Base-by-base conservation (phyloP, 2,888 invertebrate species). In the Drosophila siamana region DNA sequence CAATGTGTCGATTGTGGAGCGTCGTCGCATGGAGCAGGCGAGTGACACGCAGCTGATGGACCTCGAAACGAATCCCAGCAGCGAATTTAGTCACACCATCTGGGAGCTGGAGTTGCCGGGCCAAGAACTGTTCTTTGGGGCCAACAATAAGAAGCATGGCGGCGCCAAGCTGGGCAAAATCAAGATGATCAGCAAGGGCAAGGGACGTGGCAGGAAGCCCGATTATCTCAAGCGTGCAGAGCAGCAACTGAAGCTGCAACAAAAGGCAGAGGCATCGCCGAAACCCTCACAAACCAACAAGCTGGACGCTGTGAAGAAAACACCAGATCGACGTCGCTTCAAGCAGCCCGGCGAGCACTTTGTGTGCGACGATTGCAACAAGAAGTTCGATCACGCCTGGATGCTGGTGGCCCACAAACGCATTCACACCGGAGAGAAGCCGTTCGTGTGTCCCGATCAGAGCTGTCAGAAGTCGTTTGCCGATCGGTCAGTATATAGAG, bases 371-470 rank as follows among this genome's bases (percentile, higher is more conserved):
- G 80, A 83, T 15, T 95, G 95, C 80, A 93, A 93, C 0, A 95
- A 95, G 89, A 93, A 93, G 8, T 95, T 95, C 90, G 94, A 95
- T 90, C 93, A 95, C 5, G 95, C 95, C 6, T 95, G 95, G 95
- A 95, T 95, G 30, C 91, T 95, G 48, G 94, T 95, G 80, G 95
- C 95, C 0, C 95, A 95, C 83, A 91, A 94, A 72, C 93, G 95
- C 0, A 93, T 95, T 4, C 95, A 95, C 86, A 95, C 95, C 0
- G 95, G 95, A 0, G 95, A 95, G 86, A 92, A 95, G 26, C 95
- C 95, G 0, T 95, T 95, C 78, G 93, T 94, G 4, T 95, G 95
- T 75, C 95, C 95, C 0, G 92, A 93, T 11, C 89, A 91, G 0
- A 93, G 92, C 2, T 95, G 95, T 76, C 93, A 93, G 11, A 94